Evolutionary conservation across 1,140 invertebrate genomes (phyloP).

Genomic region (Heliconius eleuchia): DNA sequence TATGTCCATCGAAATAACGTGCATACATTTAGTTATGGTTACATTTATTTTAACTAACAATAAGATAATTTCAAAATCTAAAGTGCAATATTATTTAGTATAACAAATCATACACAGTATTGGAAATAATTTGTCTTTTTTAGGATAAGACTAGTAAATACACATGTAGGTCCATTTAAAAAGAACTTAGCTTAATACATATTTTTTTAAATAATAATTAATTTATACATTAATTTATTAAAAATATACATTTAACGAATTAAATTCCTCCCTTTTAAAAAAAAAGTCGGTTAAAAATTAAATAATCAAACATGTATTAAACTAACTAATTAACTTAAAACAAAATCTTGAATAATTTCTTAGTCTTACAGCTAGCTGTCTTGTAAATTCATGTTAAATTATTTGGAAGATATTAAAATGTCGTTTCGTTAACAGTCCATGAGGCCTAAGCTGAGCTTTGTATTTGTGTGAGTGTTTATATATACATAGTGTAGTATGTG

Average conservation of each 20-base stretch:
- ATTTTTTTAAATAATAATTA: background rate
- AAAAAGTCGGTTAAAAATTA: background rate
- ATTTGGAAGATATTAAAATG: background rate
- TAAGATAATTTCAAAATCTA: no score
- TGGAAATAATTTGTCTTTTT: conserved; percentile 2
- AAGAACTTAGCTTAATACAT: background rate
- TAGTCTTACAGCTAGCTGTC: conserved; percentile 1
- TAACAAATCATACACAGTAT: background rate
- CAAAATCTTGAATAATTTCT: background rate
- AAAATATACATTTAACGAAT: no score
- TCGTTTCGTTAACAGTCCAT: no score
- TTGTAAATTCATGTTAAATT: background rate
- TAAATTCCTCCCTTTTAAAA: no score
- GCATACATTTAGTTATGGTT: background rate
- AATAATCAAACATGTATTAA: background rate
- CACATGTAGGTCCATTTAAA: background rate
- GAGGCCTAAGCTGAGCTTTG: no score
- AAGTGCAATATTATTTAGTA: background rate
- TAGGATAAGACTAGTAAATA: background rate
- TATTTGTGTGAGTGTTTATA: no score
- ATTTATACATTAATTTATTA: no score
- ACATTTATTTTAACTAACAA: background rate
- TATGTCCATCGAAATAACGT: background rate
- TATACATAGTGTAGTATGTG: no score
- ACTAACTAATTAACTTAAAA: background rate